phyloP scores from a whole-genome alignment of 2,888 invertebrate species.

The Chydorus sphaericus region DNA sequence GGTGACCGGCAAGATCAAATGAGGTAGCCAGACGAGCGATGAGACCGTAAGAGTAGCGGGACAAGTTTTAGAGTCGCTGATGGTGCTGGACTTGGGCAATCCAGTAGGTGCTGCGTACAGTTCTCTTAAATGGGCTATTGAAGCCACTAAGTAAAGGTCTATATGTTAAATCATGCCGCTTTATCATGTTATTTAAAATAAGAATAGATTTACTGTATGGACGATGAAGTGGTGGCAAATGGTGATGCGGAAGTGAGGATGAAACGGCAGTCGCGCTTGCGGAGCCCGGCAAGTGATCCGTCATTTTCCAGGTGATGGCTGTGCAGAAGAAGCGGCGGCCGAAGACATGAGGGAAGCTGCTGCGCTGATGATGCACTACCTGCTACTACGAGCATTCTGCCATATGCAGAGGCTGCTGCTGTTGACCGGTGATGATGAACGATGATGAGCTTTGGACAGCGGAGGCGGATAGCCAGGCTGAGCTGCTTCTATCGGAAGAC shows the following conservation, averaged over 20 bases:
- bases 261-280: not conserved
- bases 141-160: not conserved
- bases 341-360: too few relatives aligned
- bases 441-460: too few relatives aligned
- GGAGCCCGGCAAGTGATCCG: not conserved
- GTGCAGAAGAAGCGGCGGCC: not conserved
- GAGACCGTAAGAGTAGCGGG: not conserved
- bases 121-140: not conserved
- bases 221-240: not conserved
- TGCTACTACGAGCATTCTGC: constrained; percentile 1
- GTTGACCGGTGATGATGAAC: too few relatives aligned
- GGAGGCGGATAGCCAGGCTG: too few relatives aligned
- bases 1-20: not conserved
- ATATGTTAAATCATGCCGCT: not conserved
- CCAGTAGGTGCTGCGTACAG: not conserved
- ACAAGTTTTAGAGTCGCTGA: not conserved
- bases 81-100: not conserved
- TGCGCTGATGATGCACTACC: not conserved
- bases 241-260: not conserved
- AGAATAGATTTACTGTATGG: not conserved
- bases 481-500: too few relatives aligned
- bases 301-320: not conserved
- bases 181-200: not conserved
- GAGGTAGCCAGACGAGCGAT: not conserved
- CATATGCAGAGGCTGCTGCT: not conserved